Base-by-base conservation (phyloP, 2,113 vertebrate species). In the Capricornis sumatraensis region DNA sequence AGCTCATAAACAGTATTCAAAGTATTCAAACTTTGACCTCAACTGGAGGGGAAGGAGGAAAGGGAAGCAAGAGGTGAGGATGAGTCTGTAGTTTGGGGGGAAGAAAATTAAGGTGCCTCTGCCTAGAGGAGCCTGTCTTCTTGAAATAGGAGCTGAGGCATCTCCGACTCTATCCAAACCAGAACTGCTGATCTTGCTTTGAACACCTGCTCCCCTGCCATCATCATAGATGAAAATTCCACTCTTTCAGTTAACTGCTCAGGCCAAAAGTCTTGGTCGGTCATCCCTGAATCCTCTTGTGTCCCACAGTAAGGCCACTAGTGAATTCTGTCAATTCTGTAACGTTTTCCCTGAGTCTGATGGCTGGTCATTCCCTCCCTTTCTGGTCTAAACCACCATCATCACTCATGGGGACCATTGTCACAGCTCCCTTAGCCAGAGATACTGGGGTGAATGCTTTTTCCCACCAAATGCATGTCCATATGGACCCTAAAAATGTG, bases 1-100 rank as follows among this genome's bases (percentile, higher is more conserved):
- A 53, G 79, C 47, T 33, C 11, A 0, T 10, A 2, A 7, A 47
- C 7, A 47, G 53, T 4, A 28, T 55, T 50, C 8, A 16, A 40
- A 25, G n/a, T 71, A 23, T 40, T 71, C n/a, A 36, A 36, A 40
- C 55, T 79, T 62, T 47, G 33, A 1, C 53, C 43, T 36, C 15
- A 52, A 6, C 25, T 12, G 2, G 7, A 67, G 40, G 1, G 19
- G 50, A 33, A 17, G 10, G 33, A 60, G n/a, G 5, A 67, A 21
- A 84, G 17, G 0, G 1, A 2, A n/a, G 14, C 19, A 13, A 13
- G 6, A 28, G n/a, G 5, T 14, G 3, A 40, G 15, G 21, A 14
- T 28, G 30, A 85, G 57, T 17, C 12, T 11, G 3, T 3, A 36
- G 47, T 21, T 84, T 84, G 47, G 28, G 11, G 36, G 33, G 33